phyloP scores from a whole-genome alignment of 2,888 invertebrate genomes.

The Andrena fulva region DNA sequence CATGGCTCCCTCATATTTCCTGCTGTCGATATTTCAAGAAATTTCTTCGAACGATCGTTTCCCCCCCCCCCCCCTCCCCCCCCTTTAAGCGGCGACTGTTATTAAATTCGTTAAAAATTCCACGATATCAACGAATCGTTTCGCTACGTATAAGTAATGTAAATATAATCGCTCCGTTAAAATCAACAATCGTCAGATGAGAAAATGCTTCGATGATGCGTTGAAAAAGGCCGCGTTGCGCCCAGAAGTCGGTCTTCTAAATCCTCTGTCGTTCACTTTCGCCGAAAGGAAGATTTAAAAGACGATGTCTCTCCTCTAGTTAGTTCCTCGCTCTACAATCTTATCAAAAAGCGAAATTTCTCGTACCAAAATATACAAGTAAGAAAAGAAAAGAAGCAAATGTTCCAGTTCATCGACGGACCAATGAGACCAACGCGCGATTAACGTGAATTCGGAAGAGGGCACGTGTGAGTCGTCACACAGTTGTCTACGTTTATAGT shows the following conservation, averaged over 20 bases:
- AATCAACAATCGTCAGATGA: slow-evolving; percentile 74
- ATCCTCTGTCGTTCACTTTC: slow-evolving; percentile 24
- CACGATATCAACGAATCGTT: slow-evolving; percentile 60
- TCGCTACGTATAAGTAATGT: slow-evolving; percentile 66
- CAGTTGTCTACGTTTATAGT: slow-evolving; percentile 73
- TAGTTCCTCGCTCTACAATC: slow-evolving; percentile 8
- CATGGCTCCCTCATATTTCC: slow-evolving; percentile 25
- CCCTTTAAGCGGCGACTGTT: slow-evolving; percentile 22
- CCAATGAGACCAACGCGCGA: slow-evolving; percentile 65
- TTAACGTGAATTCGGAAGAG: slow-evolving; percentile 74
- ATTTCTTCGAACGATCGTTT: slow-evolving; percentile 58
- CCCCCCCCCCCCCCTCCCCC: not conserved
- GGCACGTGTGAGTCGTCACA: slow-evolving; percentile 70
- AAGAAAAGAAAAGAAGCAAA: slow-evolving; percentile 14
- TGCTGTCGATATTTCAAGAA: slow-evolving; percentile 48
- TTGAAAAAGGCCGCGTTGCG: slow-evolving; percentile 76
- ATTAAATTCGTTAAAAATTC: slow-evolving; percentile 67
- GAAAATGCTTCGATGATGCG: slow-evolving; percentile 73
- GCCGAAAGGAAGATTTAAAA: slow-evolving; percentile 18
- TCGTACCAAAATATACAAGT: slow-evolving; percentile 45
- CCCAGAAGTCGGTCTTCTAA: slow-evolving; percentile 71
- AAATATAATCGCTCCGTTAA: slow-evolving; percentile 71
- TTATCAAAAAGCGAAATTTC: slow-evolving; percentile 40
- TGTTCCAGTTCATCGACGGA: slow-evolving; percentile 31
- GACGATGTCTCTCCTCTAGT: slow-evolving; percentile 6